Percentiles rank a stretch among this genome's conserved stretches.
phyloP scores from a whole-genome alignment of 2,113 vertebrate genomes.

The Lepisosteus osseus region DNA sequence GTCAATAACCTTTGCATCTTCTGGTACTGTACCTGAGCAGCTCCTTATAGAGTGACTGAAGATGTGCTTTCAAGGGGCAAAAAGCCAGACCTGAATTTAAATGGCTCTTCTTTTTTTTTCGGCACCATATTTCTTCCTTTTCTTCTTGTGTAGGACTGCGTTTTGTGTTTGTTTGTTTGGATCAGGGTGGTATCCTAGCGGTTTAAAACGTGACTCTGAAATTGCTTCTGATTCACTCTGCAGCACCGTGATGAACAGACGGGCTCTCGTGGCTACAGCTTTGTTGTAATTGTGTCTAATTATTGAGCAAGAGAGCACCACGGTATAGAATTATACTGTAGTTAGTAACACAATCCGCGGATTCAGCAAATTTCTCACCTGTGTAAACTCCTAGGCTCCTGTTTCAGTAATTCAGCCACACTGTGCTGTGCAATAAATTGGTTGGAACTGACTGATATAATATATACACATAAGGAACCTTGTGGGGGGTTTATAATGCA shows the following conservation, averaged over 20 bases:
- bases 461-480: too few species aligned
- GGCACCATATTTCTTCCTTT: neutral
- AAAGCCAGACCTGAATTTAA: too few species aligned
- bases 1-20: too few species aligned
- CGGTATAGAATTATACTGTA: conserved; percentile 6
- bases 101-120: neutral
- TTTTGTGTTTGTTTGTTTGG: neutral
- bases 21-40: too few species aligned
- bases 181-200: neutral
- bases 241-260: neutral
- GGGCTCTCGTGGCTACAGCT: conserved; percentile 14
- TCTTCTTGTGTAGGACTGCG: neutral
- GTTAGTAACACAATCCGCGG: neutral
- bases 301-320: neutral
- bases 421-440: too few species aligned
- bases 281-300: conserved; percentile 19
- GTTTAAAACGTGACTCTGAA: neutral
- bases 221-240: conserved; percentile 8
- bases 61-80: too few species aligned
- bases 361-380: conserved; percentile 4
- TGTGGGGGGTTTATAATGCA: too few species aligned
- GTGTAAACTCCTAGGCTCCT: neutral
- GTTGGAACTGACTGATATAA: too few species aligned
- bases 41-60: too few species aligned
- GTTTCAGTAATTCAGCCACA: too few species aligned